phyloP scores from a whole-genome alignment of 2,113 vertebrate species.

The Pampusana beccarii region DNA sequence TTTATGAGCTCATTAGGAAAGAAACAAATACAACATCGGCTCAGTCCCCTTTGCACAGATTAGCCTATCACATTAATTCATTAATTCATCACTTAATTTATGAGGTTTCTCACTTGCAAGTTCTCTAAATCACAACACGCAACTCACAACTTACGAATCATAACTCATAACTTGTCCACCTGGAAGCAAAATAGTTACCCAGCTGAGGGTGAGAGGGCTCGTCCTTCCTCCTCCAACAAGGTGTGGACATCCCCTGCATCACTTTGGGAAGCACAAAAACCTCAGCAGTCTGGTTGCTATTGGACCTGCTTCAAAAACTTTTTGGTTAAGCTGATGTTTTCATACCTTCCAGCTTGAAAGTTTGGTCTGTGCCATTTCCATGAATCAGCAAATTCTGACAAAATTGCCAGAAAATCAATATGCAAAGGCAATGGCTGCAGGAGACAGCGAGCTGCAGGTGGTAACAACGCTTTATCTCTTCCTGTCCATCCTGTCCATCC shows the following conservation, averaged over 20 bases:
- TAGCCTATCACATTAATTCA: neutral
- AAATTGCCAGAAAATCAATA: neutral
- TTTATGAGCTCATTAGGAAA: too few relatives aligned
- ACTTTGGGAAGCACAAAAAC: neutral
- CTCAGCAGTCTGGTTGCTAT: neutral
- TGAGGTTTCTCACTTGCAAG: neutral
- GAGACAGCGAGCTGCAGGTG: neutral
- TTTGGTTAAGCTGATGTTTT: neutral
- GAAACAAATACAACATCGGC: neutral
- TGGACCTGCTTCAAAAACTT: neutral
- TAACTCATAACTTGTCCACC: neutral
- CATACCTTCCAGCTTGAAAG: neutral
- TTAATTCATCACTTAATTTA: rapidly evolving
- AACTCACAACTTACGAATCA: neutral
- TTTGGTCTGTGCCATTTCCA: neutral
- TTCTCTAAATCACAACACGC: neutral
- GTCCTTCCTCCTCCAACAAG: rapidly evolving
- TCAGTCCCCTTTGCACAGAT: neutral
- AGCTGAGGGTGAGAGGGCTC: neutral
- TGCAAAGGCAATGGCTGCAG: neutral
- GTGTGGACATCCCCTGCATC: too few relatives aligned
- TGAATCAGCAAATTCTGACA: neutral
- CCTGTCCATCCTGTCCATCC: neutral
- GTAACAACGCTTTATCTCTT: neutral
- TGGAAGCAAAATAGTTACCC: neutral